Conservation (phyloP, 1,140 invertebrate genomes). For the Coptotermes formosanus region DNA sequence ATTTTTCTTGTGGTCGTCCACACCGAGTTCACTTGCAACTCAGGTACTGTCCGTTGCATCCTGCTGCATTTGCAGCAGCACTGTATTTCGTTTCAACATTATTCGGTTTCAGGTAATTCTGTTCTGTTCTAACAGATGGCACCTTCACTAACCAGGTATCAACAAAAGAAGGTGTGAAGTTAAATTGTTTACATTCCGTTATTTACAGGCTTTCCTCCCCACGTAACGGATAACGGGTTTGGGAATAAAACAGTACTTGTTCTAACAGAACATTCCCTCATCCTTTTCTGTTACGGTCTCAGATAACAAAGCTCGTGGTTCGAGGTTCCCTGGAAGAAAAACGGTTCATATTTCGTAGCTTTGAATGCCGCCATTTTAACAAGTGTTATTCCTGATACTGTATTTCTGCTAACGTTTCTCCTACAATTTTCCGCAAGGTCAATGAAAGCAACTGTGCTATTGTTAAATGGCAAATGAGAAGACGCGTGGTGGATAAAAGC, state of each 20-base stretch:
- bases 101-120: background rate
- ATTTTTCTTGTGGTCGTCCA: background rate
- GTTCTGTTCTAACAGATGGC: background rate
- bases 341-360: background rate
- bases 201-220: background rate
- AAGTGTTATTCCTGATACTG: too few species aligned
- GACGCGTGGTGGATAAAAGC: too few species aligned
- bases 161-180: background rate
- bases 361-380: background rate
- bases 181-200: background rate
- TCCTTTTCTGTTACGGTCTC: background rate
- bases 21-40: background rate
- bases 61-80: background rate
- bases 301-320: background rate
- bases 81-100: background rate
- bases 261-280: background rate
- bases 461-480: too few species aligned
- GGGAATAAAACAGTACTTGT: background rate
- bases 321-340: background rate
- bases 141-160: background rate
- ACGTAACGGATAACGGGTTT: background rate
- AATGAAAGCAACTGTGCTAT: too few species aligned
- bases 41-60: background rate
- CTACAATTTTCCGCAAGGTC: too few species aligned
- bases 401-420: too few species aligned